Evolutionary conservation across 2,888 invertebrate species (phyloP).

Genomic region (Drosophila mayaguana): DNA sequence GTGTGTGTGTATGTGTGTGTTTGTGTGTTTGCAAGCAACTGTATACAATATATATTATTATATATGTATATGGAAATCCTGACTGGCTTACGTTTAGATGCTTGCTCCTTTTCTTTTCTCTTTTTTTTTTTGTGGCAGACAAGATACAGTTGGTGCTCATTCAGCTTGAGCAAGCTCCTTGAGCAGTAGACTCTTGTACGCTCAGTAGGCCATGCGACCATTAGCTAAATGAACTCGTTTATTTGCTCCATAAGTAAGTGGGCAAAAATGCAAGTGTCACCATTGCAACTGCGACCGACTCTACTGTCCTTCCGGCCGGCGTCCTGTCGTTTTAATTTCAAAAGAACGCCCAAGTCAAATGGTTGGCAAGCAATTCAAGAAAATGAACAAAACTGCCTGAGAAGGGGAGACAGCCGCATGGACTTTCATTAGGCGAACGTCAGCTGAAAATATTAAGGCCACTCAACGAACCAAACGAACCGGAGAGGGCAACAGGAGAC

Average conservation of each 20-base stretch:
- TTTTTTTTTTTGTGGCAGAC: conserved; percentile 20
- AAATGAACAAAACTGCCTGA: conserved; percentile 38
- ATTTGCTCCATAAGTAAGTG: conserved; percentile 75
- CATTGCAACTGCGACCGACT: conserved; percentile 29
- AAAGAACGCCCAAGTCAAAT: conserved; percentile 48
- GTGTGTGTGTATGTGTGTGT: conserved; percentile 5
- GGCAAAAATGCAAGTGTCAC: conserved; percentile 67
- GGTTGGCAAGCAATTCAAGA: conserved; percentile 63
- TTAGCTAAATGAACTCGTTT: conserved; percentile 80
- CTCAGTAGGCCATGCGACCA: conserved; percentile 74
- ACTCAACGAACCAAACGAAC: conserved; percentile 44
- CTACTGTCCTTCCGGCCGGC: background rate
- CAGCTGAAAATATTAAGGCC: conserved; percentile 75
- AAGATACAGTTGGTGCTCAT: conserved; percentile 13
- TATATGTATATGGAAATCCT: conserved; percentile 20
- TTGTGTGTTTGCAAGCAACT: conserved; percentile 11
- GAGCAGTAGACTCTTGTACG: conserved; percentile 54
- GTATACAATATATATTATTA: conserved; percentile 19
- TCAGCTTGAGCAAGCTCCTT: conserved; percentile 40
- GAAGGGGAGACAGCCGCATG: conserved; percentile 18
- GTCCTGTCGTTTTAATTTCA: conserved; percentile 48
- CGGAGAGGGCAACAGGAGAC: too few relatives aligned
- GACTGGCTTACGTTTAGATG: conserved; percentile 28
- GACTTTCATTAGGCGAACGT: conserved; percentile 70
- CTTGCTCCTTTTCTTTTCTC: conserved; percentile 31